A percentile compares a stretch with the other conserved stretches of the same genome.
These are phyloP conservation scores for Nymphalis urticae DNA, from an alignment of 2,888 invertebrate genomes.

Conservation along the genomic window DNA sequence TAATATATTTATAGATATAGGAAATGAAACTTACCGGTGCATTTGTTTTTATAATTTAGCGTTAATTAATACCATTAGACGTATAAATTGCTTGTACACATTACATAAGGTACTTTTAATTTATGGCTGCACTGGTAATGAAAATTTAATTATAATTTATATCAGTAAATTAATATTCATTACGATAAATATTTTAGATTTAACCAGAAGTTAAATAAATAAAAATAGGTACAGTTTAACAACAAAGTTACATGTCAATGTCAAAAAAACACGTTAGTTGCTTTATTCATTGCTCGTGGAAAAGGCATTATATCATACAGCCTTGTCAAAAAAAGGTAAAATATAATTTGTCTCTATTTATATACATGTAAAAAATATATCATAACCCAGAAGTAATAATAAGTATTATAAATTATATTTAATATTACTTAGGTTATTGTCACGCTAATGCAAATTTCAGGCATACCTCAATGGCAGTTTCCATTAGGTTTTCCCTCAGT, in stretches of 20 bases:
- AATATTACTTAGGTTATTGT: no score
- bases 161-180: not conserved
- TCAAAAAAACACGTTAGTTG: not conserved
- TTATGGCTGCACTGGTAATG: not conserved
- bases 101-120: not conserved
- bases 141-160: not conserved
- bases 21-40: not conserved
- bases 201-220: not conserved
- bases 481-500: no score
- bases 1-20: not conserved
- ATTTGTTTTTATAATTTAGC: not conserved
- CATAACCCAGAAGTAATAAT: no score
- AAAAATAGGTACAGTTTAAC: not conserved
- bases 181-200: not conserved
- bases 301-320: no score
- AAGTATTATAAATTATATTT: no score
- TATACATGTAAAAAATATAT: no score
- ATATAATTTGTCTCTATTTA: no score
- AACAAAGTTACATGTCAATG: conserved; percentile 7
- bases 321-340: no score
- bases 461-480: no score
- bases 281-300: not conserved
- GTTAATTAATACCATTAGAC: not conserved
- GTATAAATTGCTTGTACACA: not conserved
- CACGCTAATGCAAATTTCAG: no score